A percentile compares a stretch with the other conserved stretches of the same genome.
Evolutionary conservation across 1,140 invertebrate genomes (phyloP).

Genomic region (Drosophila simulans): DNA sequence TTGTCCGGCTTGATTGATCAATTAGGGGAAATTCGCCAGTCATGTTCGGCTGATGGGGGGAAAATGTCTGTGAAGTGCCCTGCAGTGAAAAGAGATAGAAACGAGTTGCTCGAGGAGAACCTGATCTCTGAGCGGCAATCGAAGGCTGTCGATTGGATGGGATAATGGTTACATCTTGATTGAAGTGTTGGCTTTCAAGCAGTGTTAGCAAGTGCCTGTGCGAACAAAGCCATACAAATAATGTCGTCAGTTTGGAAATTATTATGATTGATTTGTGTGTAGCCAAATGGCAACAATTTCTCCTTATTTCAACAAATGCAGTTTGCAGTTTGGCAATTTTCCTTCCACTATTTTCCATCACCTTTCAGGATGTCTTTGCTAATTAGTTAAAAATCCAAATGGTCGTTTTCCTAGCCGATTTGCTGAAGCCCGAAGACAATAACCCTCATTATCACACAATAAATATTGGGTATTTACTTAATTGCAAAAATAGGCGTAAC

Average conservation of each 20-base stretch:
- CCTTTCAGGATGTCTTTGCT: not conserved
- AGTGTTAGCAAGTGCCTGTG: not conserved
- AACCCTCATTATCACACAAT: conserved; percentile 45
- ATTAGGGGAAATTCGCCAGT: conserved; percentile 50
- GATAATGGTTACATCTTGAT: conserved; percentile 26
- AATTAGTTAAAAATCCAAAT: conserved; percentile 6
- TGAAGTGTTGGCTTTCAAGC: not conserved
- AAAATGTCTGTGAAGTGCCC: conserved; percentile 11
- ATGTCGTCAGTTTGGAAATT: not conserved
- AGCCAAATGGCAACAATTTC: not conserved
- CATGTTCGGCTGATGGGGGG: conserved; percentile 1
- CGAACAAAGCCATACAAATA: not conserved
- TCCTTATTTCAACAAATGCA: not conserved
- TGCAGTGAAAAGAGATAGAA: conserved; percentile 11
- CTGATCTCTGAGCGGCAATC: conserved; percentile 1
- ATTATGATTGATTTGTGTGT: not conserved
- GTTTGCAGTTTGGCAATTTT: too few species aligned
- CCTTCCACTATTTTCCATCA: too few species aligned
- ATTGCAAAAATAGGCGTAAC: conserved; percentile 17
- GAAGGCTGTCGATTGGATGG: not conserved
- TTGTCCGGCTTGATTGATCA: conserved; percentile 53
- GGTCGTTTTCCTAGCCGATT: conserved; percentile 6
- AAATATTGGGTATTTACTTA: conserved; percentile 21
- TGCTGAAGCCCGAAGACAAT: not conserved
- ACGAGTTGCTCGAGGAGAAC: conserved; percentile 14